Conservation (phyloP, 2,113 vertebrate species). For the Pelobates fuscus region DNA sequence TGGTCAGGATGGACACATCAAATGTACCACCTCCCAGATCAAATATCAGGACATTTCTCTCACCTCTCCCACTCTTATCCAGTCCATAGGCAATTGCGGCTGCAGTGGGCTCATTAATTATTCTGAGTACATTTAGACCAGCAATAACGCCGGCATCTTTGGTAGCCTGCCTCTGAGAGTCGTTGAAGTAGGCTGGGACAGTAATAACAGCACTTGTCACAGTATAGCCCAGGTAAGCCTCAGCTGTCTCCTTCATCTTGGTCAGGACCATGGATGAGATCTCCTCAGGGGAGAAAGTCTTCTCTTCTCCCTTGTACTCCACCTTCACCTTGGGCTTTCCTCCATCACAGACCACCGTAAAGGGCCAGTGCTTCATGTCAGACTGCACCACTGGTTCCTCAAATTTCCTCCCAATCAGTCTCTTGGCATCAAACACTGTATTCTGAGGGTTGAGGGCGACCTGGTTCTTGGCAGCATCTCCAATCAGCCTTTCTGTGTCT, state of each 20-base stretch:
- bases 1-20: slow-evolving; percentile 50
- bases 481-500: slow-evolving; percentile 46
- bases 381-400: slow-evolving; percentile 43
- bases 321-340: slow-evolving; percentile 50
- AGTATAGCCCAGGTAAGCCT: slow-evolving; percentile 47
- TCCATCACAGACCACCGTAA: slow-evolving; percentile 41
- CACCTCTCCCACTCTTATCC: slow-evolving; percentile 40
- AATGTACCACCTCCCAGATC: background rate
- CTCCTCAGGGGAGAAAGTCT: slow-evolving; percentile 46
- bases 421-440: slow-evolving; percentile 51
- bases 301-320: slow-evolving; percentile 48
- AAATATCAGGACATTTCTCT: slow-evolving; percentile 45
- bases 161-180: slow-evolving; percentile 82
- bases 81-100: slow-evolving; percentile 51
- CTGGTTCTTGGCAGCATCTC: slow-evolving; percentile 49
- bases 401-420: slow-evolving; percentile 47
- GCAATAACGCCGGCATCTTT: slow-evolving; percentile 81
- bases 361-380: slow-evolving; percentile 53
- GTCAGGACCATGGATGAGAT: slow-evolving; percentile 53
- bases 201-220: slow-evolving; percentile 61
- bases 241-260: slow-evolving; percentile 52
- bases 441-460: slow-evolving; percentile 63
- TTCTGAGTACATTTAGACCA: slow-evolving; percentile 50
- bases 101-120: slow-evolving; percentile 51
- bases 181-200: slow-evolving; percentile 87